phyloP scores from a whole-genome alignment of 2,797 vertebrate species.

The Kryptolebias ocellatus region DNA sequence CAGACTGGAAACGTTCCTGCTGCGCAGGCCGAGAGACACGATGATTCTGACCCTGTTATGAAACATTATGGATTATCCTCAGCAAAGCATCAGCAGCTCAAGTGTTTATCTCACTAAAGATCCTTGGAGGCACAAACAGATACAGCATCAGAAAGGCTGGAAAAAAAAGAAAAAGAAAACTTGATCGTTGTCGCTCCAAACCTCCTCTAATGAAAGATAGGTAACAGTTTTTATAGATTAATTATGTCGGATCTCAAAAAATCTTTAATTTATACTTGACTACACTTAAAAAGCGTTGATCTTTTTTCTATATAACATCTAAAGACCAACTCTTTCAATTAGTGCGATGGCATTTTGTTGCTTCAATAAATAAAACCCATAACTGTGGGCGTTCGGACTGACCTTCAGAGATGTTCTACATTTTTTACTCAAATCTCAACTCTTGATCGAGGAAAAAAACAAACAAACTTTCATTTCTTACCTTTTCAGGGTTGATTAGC shows the following conservation, averaged over 20 bases:
- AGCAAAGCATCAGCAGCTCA: conserved; percentile 41
- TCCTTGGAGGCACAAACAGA: not conserved
- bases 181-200: no score
- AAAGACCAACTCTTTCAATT: not conserved
- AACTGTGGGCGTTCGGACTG: not conserved
- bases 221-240: no score
- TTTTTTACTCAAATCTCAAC: not conserved
- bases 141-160: conserved; percentile 17
- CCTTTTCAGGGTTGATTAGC: not conserved
- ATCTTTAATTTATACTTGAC: no score
- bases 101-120: conserved; percentile 60
- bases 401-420: not conserved
- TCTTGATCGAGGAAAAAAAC: not conserved
- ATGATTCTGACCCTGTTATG: conserved; percentile 44
- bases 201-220: no score
- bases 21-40: conserved; percentile 12
- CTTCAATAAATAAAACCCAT: not conserved
- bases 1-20: no score
- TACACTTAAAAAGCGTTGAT: no score
- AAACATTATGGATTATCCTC: conserved; percentile 49
- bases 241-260: no score
- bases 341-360: not conserved
- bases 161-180: not conserved
- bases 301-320: not conserved
- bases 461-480: not conserved